Evolutionary conservation across 2,797 vertebrate genomes (phyloP).

Genomic region (Galagoides demidoff): DNA sequence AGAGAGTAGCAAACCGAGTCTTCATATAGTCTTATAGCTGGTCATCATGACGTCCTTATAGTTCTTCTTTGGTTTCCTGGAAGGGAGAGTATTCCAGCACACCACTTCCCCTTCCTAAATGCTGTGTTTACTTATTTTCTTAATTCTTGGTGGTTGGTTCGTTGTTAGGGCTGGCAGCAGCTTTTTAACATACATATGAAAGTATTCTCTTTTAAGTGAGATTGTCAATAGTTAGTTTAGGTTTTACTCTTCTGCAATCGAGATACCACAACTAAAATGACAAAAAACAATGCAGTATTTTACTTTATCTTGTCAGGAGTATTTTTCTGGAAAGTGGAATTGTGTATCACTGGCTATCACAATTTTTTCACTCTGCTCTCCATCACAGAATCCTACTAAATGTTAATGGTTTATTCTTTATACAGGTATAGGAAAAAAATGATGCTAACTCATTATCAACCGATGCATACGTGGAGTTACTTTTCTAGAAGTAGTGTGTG

Average conservation of each 20-base stretch:
- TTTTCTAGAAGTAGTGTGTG: slow-evolving; percentile 29
- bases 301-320: slow-evolving; percentile 32
- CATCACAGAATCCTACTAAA: slow-evolving; percentile 41
- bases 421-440: not conserved
- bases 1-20: not conserved
- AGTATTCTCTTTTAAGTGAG: slow-evolving; percentile 54
- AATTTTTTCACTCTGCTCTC: slow-evolving; percentile 59
- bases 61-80: slow-evolving; percentile 23
- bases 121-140: slow-evolving; percentile 8
- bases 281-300: slow-evolving; percentile 15
- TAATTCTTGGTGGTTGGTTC: not conserved
- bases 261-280: slow-evolving; percentile 41
- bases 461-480: not conserved
- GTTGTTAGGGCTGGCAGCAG: slow-evolving; percentile 15
- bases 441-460: not conserved
- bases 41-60: not conserved
- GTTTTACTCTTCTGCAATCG: slow-evolving; percentile 26
- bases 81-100: not conserved
- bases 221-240: not conserved
- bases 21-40: not conserved
- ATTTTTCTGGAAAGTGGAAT: slow-evolving; percentile 53
- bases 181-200: not conserved
- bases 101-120: slow-evolving; percentile 8
- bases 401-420: slow-evolving; percentile 63
- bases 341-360: slow-evolving; percentile 30